Conservation (phyloP, 2,888 invertebrate genomes). For the Eubasilissa splendida region DNA sequence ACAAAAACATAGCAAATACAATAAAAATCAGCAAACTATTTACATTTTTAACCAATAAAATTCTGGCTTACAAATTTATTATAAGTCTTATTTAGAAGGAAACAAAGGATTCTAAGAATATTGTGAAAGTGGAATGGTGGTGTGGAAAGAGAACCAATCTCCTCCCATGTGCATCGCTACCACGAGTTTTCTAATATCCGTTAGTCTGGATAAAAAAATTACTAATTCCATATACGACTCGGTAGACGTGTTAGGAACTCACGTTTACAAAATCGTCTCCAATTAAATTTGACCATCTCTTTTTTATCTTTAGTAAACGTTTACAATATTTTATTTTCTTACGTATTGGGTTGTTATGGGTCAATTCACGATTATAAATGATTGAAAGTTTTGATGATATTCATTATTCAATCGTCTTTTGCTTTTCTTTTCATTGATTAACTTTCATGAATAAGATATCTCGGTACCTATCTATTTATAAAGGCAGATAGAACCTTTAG, state of each 20-base stretch:
- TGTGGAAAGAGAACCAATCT: conserved; percentile 29
- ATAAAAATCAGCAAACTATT: neutral
- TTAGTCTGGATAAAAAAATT: neutral
- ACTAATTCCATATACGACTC: neutral
- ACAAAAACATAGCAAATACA: neutral
- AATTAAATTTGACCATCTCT: too few species aligned
- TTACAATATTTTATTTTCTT: too few species aligned
- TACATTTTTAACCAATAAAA: conserved; percentile 18
- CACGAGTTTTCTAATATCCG: conserved; percentile 38
- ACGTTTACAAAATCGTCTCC: too few species aligned
- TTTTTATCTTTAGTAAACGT: too few species aligned
- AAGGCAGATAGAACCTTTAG: neutral
- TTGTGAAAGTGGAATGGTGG: conserved; percentile 28
- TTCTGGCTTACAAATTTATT: conserved; percentile 18
- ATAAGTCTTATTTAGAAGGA: neutral
- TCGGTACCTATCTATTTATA: neutral
- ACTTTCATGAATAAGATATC: neutral
- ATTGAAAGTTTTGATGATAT: too few species aligned
- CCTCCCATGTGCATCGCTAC: conserved; percentile 36
- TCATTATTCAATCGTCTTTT: neutral
- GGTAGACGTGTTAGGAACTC: too few species aligned
- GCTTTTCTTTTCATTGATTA: conserved; percentile 15
- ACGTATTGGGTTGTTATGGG: too few species aligned
- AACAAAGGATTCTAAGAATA: conserved; percentile 20
- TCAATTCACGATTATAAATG: too few species aligned